A percentile compares a stretch with the other conserved stretches of the same genome.
phyloP scores from a whole-genome alignment of 2,888 invertebrate species.

The Marasmarcha lunaedactyla region DNA sequence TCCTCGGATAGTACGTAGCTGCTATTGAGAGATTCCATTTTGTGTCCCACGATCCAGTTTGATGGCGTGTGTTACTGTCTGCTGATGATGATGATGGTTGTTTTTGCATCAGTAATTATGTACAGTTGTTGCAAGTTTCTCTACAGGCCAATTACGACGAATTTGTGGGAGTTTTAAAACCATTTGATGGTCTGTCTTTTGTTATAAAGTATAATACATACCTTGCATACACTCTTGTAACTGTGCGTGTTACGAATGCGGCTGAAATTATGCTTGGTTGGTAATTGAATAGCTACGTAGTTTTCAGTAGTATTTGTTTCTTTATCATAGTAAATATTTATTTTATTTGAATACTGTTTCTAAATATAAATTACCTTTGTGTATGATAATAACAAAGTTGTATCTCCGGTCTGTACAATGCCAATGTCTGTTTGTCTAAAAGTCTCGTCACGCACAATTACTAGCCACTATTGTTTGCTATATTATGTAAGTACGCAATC shows the following conservation, averaged over 20 bases:
- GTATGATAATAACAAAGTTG: neutral
- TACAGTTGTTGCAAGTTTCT: conserved; percentile 57
- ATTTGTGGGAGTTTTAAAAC: conserved; percentile 47
- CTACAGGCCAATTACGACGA: conserved; percentile 53
- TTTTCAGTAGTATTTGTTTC: no score
- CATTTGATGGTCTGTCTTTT: conserved; percentile 45
- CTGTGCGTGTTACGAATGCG: neutral
- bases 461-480: neutral
- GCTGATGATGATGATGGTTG: conserved; percentile 53
- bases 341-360: neutral
- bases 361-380: neutral
- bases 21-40: conserved; percentile 54
- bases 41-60: conserved; percentile 65
- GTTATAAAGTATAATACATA: conserved; percentile 19
- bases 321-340: no score
- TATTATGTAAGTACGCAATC: no score
- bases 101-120: conserved; percentile 66
- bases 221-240: neutral
- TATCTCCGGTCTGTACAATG: neutral
- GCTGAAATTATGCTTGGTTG: neutral
- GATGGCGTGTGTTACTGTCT: conserved; percentile 53
- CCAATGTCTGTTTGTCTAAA: neutral
- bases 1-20: conserved; percentile 35
- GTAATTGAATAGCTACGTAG: no score
- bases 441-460: neutral